Evolutionary conservation across 2,797 vertebrate species (phyloP), one percentile per base, ranked within the genome.

Genomic region (Pygocentrus nattereri): DNA sequence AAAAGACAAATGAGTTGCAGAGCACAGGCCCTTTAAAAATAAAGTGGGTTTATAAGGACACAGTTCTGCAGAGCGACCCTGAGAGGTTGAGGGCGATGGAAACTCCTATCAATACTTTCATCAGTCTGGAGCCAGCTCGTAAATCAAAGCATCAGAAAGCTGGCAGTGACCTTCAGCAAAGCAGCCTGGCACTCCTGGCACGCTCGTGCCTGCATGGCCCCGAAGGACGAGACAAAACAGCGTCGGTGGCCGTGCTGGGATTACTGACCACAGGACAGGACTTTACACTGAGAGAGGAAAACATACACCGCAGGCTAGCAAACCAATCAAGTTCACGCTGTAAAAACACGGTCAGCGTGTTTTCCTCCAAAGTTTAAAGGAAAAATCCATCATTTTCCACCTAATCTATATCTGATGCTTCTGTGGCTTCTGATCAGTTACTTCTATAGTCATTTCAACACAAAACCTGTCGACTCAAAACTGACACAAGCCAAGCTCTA

Each of bases 111-210:
- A 58, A 79, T 70, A 62, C 34, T 81, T 73, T 83, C 69, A 86
- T 83, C 80, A 69, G 84, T 73, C 74, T 74, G 76, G 78, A 83
- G 41, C 68, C 74, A 31, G 25, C 16, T 41, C 31, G 25, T 72
- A 76, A 76, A 44, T 76, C 73, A 70, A 70, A 74, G 59, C 76
- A 74, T 79, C 79, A 74, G 75, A 67, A 82, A 61, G 78, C 68
- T 73, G 31, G 49, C 56, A 54, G 47, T 87, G 82, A 88, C 85
- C 80, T 88, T 87, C 84, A 38, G 61, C 49, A 83, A 85, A 83
- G 70, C 82, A 59, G 71, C 79, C 81, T 78, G 68, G 73, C 76
- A 75, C 54, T 44, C 56, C 38, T 62, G 61, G 61, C 38, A 76
- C 38, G 49, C 31, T 71, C 74, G 59, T 73, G 69, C 71, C 72